phyloP scores from a whole-genome alignment of 2,797 vertebrate genomes.

The Phylloscopus collybita region DNA sequence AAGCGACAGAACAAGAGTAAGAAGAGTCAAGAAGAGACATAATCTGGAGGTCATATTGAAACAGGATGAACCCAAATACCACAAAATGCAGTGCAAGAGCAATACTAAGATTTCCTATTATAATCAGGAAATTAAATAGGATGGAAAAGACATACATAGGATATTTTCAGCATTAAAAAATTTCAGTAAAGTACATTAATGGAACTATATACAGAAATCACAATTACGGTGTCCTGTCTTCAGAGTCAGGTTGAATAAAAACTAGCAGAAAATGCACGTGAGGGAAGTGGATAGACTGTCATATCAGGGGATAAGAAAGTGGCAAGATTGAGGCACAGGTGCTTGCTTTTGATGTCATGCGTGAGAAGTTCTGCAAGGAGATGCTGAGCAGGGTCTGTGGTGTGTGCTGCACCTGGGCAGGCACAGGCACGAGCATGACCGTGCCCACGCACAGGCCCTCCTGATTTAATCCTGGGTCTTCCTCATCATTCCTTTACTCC shows the following conservation, averaged over 20 bases:
- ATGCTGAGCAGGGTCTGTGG: background rate
- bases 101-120: background rate
- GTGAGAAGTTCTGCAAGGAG: background rate
- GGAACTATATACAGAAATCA: background rate
- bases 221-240: background rate
- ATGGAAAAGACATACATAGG: background rate
- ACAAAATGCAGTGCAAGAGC: background rate
- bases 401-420: background rate
- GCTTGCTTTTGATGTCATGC: accelerated
- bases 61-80: background rate
- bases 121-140: background rate
- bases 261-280: background rate
- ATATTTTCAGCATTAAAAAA: background rate
- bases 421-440: accelerated
- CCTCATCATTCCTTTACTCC: background rate
- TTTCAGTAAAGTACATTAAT: background rate
- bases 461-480: background rate
- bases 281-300: background rate
- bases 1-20: background rate
- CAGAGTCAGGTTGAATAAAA: background rate
- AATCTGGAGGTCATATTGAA: background rate
- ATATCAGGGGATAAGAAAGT: background rate
- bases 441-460: background rate
- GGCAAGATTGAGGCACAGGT: background rate
- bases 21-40: background rate